Base-by-base conservation (phyloP, 2,888 invertebrate species). In the Drosophila seclusa region DNA sequence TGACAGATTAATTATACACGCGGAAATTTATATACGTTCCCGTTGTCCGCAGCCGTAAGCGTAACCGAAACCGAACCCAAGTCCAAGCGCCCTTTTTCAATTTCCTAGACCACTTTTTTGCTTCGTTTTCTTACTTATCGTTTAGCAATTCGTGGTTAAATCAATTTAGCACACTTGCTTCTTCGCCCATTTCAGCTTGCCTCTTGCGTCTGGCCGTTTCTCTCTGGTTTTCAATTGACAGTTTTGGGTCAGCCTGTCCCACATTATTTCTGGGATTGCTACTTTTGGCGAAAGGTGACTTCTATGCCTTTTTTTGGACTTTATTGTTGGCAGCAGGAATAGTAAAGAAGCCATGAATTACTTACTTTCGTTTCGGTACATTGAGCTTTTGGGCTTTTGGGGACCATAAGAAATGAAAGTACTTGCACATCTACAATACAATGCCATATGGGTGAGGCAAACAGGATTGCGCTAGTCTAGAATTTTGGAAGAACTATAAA, bases 1-100 rank as follows among this genome's bases (percentile, higher is more conserved):
- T 87, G 92, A 92, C 92, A 92, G 85, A 89, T 92, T 92, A 92
- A 92, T 92, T 92, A 92, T 91, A 90, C 54, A 87, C 86, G 84
- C 83, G 88, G 78, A 85, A 73, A 87, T 87, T 77, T 82, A 87
- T 70, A 82, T 73, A 63, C 68, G 32, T 13, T 29, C 42, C 21
- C 57, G 42, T 59, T 50, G 59, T 52, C 45, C 68, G 32, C 45
- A 48, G 48, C 11, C 32, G 16, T 18, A 27, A 31, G 45, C 48
- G 54, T 18, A 45, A 32, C 50, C 36, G 54, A 32, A 61, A 57
- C 67, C 65, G 64, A 49, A 34, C 13, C 65, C 34, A 29, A 54
- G 48, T 11, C 68, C 52, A 49, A 53, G 24, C 52, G 53, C 45
- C 71, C 61, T 34, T 52, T 27, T 34, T 73, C 72, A 67, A 80